Evolutionary conservation across 2,797 vertebrate genomes (phyloP), one percentile per base, ranked within the genome.

Genomic region (Takifugu ocellatus): DNA sequence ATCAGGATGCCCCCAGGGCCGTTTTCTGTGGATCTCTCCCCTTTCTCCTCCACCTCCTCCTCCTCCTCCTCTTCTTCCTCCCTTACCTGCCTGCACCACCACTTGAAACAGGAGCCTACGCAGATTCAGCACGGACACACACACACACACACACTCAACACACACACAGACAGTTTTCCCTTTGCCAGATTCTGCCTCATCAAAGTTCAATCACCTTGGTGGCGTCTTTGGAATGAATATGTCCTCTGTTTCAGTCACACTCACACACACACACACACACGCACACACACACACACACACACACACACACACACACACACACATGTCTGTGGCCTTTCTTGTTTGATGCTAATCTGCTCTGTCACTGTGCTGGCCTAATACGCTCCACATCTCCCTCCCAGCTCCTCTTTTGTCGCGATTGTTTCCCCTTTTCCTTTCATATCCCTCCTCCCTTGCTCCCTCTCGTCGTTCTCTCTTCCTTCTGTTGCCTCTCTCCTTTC

Each of bases 161-260:
- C 55, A 61, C 67, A 61, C 64, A 58, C 68, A 54, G 48, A 64
- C 47, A 83, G 73, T 86, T 90, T 72, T 88, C 85, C 84, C 82
- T 83, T 92, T 90, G 87, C 91, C 91, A 90, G 91, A 88, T 93
- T 93, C 92, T 92, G 92, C 85, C 81, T 92, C 88, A 84, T 93
- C 91, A 90, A 88, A 93, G 91, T 92, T 93, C 88, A 87, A 87
- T 91, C 89, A 91, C 90, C 89, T 92, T 87, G 90, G 90, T 92
- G 86, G 90, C 80, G 87, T 86, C 86, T 88, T 86, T 29, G 85
- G 85, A 89, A 89, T 88, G 87, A 90, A 89, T 89, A 89, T 88
- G 87, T 85, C 83, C 87, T 90, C 87, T 91, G 87, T 87, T 91
- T 90, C 89, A 77, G 87, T 90, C 70, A 11, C 49, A 51, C 49